Base-by-base conservation (phyloP, 2,113 vertebrate species). In the Pangasianodon hypophthalmus region DNA sequence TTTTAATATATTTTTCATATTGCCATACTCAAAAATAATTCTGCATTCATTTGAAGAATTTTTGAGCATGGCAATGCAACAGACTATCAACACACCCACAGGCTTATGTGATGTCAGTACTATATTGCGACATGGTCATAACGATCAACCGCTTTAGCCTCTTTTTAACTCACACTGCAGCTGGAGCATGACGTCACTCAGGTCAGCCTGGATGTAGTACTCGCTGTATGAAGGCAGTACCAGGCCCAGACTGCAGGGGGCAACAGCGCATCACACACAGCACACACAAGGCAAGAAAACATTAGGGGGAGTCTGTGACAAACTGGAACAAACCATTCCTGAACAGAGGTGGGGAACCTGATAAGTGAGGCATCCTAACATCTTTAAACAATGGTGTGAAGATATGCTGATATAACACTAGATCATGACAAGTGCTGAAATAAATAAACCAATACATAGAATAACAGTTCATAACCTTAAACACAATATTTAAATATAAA, bases 161-260 rank as follows among this genome's bases (percentile, higher is more conserved):
- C 13, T 80, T 83, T 46, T 88, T 54, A 96, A 98, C 98, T 99
- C 96, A 99, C 98, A 99, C 96, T 99, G 98, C 91, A 98, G 97
- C 95, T 99, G 98, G 71, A 99, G 96, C 95, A 99, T 99, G 96
- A 99, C 97, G 94, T 99, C 98, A 0, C 97, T 99, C 91, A 99
- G 97, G 95, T 99, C 98, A 89, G 98, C 98, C 94, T 97, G 97
- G 94, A 99, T 98, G 96, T 97, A 99, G 96, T 96, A 98, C 75
- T 97, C 97, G 89, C 97, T 98, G 95, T 99, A 99, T 6, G 96
- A 95, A 0, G 98, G 98, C 91, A 99, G 94, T 91, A 99, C 98
- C 92, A 99, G 95, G 79, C 98, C 98, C 29, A 99, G 96, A 95
- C 98, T 99, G 95, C 19, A 90, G 93, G 90, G 87, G 92, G 91